These are phyloP conservation scores for Deroplatys truncata DNA, from an alignment of 2,888 invertebrate species.

Conservation along the genomic window DNA sequence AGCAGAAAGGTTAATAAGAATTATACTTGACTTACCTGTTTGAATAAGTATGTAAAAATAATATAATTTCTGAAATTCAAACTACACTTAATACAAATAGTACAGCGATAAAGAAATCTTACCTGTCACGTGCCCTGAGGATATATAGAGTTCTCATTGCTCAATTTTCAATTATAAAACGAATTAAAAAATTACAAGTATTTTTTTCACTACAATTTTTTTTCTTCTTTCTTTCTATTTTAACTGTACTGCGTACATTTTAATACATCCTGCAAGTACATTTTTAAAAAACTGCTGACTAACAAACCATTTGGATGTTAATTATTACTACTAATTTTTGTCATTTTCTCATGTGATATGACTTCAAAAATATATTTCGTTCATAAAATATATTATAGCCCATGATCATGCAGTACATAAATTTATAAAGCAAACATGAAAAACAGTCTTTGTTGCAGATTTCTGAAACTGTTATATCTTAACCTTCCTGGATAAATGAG, in stretches of 20 bases:
- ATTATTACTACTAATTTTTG: neutral
- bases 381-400: neutral
- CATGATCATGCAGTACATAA: neutral
- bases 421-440: neutral
- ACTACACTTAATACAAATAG: no score
- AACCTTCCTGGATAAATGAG: neutral
- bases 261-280: neutral
- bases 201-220: no score
- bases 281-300: neutral
- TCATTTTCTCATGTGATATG: neutral
- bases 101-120: no score
- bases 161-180: no score
- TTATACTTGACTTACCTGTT: no score
- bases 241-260: neutral
- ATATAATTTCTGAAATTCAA: no score
- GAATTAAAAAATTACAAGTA: no score
- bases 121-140: no score
- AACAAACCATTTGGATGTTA: neutral
- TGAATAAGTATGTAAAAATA: no score
- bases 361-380: neutral
- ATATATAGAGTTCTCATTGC: no score
- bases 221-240: no score
- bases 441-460: neutral
- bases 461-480: neutral
- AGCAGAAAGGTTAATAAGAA: no score